Base-by-base conservation (phyloP, 1,140 invertebrate species). In the Caenorhabditis brenneri region DNA sequence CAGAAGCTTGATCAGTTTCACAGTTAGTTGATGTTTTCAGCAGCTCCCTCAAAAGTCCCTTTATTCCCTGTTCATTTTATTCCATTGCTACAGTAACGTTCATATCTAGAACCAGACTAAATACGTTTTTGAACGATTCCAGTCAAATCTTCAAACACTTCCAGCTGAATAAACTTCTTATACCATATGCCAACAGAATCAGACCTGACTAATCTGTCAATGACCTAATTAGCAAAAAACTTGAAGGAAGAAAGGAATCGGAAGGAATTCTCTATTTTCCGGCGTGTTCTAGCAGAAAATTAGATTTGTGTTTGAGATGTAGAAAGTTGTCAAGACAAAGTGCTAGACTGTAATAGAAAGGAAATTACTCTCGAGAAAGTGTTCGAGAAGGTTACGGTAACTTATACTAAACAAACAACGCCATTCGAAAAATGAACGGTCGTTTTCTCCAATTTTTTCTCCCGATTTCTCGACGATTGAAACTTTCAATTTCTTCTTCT, bases 221-320 rank as follows among this genome's bases (percentile, higher is more conserved):
- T 74, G 65, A 42, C 65, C 65, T 74, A 74, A 74, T 74, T 74
- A 74, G 65, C 65, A 74, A 74, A 65, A 60, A 42, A 74, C 29
- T n/a, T 39, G 29, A 24, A 12, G 65, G 22, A 74, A 12, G 36
- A 24, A 74, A 10, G 9, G 6, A 24, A 42, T 36, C 4, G 31
- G 65, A 42, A 9, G n/a, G 22, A 42, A 22, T 65, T 65, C 58
- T n/a, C n/a, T 65, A 31, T 65, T 24, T 74, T 74, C 65, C 65
- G 58, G 58, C 31, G 58, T 65, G 65, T 74, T 74, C 65, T 74
- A 74, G 65, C 65, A 74, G 65, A 74, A 74, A 74, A 74, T 74
- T 74, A 29, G 65, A 74, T 74, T 65, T 65, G n/a, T 27, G 22
- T 29, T 42, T 42, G 5, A 12, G 24, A 22, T 36, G 58, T 36